Evolutionary conservation across 2,113 vertebrate genomes (phyloP).

Genomic region (Lucifuga dentata): DNA sequence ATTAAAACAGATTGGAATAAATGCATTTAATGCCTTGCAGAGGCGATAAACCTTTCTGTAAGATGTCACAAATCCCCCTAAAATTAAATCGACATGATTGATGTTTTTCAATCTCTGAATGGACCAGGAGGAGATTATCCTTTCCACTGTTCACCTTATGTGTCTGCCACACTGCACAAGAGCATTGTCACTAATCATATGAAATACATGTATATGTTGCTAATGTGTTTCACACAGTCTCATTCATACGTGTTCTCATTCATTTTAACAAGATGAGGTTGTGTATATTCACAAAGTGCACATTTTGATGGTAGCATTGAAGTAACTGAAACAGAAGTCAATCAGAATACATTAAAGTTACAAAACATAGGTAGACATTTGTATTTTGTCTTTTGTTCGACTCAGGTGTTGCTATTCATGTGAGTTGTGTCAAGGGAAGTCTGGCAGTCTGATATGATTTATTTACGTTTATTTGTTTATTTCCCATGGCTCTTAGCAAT

Average conservation of each 20-base stretch:
- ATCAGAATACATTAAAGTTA: neutral
- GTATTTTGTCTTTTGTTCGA: constrained; percentile 33
- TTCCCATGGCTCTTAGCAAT: constrained; percentile 10
- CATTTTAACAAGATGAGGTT: constrained; percentile 40
- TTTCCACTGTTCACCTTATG: constrained; percentile 53
- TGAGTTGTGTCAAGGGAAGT: constrained; percentile 50
- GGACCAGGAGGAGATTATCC: constrained; percentile 51
- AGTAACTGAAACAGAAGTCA: neutral
- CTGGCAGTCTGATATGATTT: constrained; percentile 46
- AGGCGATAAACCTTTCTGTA: constrained; percentile 66
- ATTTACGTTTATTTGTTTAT: constrained; percentile 58
- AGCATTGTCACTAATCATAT: constrained; percentile 62
- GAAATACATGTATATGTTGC: constrained; percentile 58
- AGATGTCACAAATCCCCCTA: constrained; percentile 65
- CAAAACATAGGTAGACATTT: constrained; percentile 8
- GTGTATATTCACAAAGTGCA: neutral
- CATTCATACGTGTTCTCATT: constrained; percentile 65
- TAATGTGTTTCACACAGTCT: constrained; percentile 51
- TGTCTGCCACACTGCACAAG: constrained; percentile 43
- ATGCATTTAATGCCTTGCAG: constrained; percentile 64
- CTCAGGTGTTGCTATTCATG: constrained; percentile 40
- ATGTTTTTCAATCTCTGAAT: constrained; percentile 66
- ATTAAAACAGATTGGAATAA: constrained; percentile 65
- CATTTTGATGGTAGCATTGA: neutral
- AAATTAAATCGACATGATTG: constrained; percentile 71